Conservation (phyloP, 2,888 invertebrate genomes). For the Pteria penguin region DNA sequence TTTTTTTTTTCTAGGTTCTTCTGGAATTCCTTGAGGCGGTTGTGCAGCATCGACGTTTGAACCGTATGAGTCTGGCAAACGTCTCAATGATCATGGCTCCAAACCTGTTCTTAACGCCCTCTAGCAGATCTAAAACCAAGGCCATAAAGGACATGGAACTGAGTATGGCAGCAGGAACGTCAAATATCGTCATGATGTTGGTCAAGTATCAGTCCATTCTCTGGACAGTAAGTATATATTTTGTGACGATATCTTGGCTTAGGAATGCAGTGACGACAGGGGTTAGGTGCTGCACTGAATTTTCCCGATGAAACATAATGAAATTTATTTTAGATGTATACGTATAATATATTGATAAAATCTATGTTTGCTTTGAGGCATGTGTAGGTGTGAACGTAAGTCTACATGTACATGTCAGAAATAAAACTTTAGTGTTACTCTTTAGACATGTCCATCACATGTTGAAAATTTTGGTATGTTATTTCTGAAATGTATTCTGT, state of each 20-base stretch:
- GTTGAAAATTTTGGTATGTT: no score
- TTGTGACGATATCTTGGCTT: not conserved
- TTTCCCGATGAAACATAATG: no score
- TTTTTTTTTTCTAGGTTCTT: conserved; percentile 83
- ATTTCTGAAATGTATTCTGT: no score
- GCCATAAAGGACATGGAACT: conserved; percentile 64
- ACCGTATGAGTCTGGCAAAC: conserved; percentile 95
- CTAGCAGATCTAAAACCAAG: conserved; percentile 55
- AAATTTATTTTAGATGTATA: no score
- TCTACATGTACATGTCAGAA: no score
- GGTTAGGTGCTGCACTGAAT: no score
- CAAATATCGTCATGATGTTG: conserved; percentile 90
- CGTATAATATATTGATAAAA: no score
- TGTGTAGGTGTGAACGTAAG: no score
- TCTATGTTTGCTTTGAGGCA: no score
- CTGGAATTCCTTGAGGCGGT: conserved; percentile 89
- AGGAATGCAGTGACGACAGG: not conserved
- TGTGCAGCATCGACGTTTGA: conserved; percentile 85
- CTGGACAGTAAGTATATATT: conserved; percentile 86
- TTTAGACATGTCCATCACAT: no score
- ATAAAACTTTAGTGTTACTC: no score
- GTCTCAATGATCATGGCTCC: conserved; percentile 97
- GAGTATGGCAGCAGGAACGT: conserved; percentile 91
- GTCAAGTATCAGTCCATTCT: conserved; percentile 89
- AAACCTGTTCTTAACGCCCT: conserved; percentile 84